Percentiles rank a stretch among this genome's conserved stretches.
phyloP scores from a whole-genome alignment of 2,888 invertebrate genomes.

The Mythimna impura region DNA sequence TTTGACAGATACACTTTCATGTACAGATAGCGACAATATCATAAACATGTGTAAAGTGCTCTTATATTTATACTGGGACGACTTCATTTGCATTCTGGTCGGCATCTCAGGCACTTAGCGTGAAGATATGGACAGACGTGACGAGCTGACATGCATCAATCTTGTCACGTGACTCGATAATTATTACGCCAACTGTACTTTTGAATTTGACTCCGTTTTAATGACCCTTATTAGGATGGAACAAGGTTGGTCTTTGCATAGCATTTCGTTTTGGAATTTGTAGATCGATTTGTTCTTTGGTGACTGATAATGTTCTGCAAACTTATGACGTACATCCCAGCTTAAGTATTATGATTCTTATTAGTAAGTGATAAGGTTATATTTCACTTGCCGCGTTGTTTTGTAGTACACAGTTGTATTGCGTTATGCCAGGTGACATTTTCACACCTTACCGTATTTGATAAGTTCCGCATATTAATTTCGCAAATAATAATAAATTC shows the following conservation, averaged over 20 bases:
- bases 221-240: slow-evolving; percentile 5
- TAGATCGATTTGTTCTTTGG: slow-evolving; percentile 46
- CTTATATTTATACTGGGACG: slow-evolving; percentile 63
- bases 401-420: slow-evolving; percentile 11
- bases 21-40: slow-evolving; percentile 66
- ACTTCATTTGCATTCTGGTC: slow-evolving; percentile 80
- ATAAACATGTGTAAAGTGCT: slow-evolving; percentile 73
- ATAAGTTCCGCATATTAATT: slow-evolving; percentile 64
- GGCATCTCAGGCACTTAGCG: slow-evolving; percentile 81
- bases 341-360: slow-evolving; percentile 29
- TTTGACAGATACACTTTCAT: slow-evolving; percentile 61
- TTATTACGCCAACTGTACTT: slow-evolving; percentile 42
- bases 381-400: not conserved
- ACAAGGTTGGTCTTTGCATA: slow-evolving; percentile 37
- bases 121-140: slow-evolving; percentile 75
- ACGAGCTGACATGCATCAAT: slow-evolving; percentile 81
- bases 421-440: slow-evolving; percentile 60
- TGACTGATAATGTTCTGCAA: slow-evolving; percentile 56
- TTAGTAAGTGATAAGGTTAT: not conserved
- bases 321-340: slow-evolving; percentile 37
- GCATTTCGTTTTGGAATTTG: slow-evolving; percentile 30
- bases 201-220: slow-evolving; percentile 12
- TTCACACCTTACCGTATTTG: slow-evolving; percentile 68
- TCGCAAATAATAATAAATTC: slow-evolving; percentile 54
- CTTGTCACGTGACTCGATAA: slow-evolving; percentile 77